A percentile compares a stretch with the other conserved stretches of the same genome.
Conservation (phyloP, 1,140 invertebrate species). For the Drosophila hydei region DNA sequence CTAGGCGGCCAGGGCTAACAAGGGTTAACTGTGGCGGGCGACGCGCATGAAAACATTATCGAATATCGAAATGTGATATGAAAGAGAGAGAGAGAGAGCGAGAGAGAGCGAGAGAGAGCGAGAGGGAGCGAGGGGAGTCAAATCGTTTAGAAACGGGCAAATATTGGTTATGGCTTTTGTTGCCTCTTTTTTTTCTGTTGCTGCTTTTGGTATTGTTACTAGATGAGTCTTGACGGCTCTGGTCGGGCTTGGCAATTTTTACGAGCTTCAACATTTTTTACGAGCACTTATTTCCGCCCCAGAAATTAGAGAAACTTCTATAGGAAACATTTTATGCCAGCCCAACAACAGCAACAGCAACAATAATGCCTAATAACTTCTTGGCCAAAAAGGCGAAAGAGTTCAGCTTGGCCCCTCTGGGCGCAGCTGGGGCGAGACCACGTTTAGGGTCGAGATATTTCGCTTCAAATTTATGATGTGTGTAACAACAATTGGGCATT, state of each 20-base stretch:
- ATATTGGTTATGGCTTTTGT: conserved; percentile 50
- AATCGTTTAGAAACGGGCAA: conserved; percentile 52
- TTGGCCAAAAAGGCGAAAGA: conserved; percentile 49
- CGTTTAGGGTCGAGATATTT: conserved; percentile 10
- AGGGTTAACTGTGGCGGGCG: conserved; percentile 6
- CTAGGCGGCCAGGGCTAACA: conserved; percentile 13
- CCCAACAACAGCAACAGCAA: background rate
- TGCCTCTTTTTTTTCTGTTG: background rate
- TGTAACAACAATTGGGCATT: conserved; percentile 75
- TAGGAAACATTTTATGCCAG: conserved; percentile 56
- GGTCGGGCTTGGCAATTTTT: conserved; percentile 45
- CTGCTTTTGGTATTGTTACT: conserved; percentile 19
- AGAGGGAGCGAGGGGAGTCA: conserved; percentile 27
- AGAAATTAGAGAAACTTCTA: conserved; percentile 79
- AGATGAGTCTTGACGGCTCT: background rate
- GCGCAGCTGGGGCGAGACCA: background rate
- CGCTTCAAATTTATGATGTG: conserved; percentile 74
- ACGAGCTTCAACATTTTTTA: conserved; percentile 75
- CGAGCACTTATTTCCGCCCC: conserved; percentile 81
- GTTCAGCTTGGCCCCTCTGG: conserved; percentile 14
- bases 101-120: background rate
- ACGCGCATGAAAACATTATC: conserved; percentile 69
- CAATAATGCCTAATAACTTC: conserved; percentile 48
- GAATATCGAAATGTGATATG: conserved; percentile 41
- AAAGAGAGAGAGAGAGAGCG: no score